Conservation (phyloP, 2,113 vertebrate genomes). For the Elephas maximus region DNA sequence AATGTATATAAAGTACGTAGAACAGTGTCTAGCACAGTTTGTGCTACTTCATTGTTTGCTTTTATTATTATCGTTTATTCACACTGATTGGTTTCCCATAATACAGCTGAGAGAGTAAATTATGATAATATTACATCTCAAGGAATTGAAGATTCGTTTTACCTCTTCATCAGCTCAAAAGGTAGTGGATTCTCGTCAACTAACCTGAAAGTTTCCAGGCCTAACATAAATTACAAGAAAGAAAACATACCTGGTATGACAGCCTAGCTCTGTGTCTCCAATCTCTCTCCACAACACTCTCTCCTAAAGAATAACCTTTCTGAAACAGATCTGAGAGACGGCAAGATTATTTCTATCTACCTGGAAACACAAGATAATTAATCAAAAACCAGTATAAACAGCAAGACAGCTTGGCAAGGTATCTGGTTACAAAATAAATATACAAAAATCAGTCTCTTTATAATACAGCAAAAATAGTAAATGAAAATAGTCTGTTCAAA, state of each 20-base stretch:
- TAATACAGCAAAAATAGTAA: background rate
- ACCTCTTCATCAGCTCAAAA: background rate
- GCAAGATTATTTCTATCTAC: background rate
- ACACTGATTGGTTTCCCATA: background rate
- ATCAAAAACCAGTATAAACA: background rate
- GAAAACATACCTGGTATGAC: background rate
- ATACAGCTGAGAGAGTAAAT: background rate
- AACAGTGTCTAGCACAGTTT: too few species aligned
- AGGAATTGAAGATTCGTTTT: background rate
- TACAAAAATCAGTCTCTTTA: background rate
- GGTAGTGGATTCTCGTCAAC: background rate
- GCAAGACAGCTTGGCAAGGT: background rate
- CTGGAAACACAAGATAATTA: constrained; percentile 17
- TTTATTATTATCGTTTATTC: background rate
- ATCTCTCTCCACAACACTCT: background rate
- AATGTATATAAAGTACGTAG: too few species aligned
- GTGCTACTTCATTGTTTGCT: background rate
- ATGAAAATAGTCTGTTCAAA: background rate
- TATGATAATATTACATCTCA: background rate
- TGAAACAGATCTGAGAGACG: background rate
- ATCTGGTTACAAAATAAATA: background rate
- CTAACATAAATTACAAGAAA: background rate
- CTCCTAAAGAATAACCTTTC: background rate
- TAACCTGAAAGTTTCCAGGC: background rate
- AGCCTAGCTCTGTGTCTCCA: background rate